These are phyloP conservation scores for Lepilemur septentrionalis DNA, from an alignment of 2,797 vertebrate genomes.

Conservation along the genomic window DNA sequence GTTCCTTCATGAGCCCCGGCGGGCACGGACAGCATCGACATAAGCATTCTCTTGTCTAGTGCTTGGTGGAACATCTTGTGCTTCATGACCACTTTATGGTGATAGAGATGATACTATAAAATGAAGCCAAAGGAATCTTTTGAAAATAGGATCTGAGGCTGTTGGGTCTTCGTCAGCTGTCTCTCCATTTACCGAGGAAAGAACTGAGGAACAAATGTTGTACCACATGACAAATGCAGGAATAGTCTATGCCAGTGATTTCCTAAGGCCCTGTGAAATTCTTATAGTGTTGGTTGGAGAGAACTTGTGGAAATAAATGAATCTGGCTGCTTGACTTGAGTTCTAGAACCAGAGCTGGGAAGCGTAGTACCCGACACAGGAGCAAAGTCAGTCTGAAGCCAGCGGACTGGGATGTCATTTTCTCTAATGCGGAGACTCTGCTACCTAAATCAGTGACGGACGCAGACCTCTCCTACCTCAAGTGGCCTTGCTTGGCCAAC, in stretches of 20 bases:
- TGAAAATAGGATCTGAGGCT: neutral
- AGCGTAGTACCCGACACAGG: neutral
- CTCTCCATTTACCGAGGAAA: neutral
- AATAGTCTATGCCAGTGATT: neutral
- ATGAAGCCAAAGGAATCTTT: neutral
- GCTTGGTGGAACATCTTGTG: neutral
- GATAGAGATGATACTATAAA: neutral
- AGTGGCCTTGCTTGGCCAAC: neutral
- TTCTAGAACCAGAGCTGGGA: neutral
- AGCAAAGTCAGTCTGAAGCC: neutral
- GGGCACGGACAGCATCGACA: neutral
- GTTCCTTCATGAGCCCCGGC: neutral
- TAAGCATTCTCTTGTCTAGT: neutral
- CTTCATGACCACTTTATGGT: neutral
- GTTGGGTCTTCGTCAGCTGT: neutral
- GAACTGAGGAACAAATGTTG: neutral
- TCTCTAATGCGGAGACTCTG: neutral
- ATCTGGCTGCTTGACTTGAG: neutral
- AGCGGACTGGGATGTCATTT: neutral
- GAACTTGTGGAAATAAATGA: neutral
- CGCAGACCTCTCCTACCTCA: neutral
- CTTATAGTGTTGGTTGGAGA: neutral
- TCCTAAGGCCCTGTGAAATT: neutral
- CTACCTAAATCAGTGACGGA: neutral
- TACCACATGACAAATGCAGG: neutral